Base-by-base conservation (phyloP, 2,113 vertebrate genomes). In the Ctenodactylus gundi region DNA sequence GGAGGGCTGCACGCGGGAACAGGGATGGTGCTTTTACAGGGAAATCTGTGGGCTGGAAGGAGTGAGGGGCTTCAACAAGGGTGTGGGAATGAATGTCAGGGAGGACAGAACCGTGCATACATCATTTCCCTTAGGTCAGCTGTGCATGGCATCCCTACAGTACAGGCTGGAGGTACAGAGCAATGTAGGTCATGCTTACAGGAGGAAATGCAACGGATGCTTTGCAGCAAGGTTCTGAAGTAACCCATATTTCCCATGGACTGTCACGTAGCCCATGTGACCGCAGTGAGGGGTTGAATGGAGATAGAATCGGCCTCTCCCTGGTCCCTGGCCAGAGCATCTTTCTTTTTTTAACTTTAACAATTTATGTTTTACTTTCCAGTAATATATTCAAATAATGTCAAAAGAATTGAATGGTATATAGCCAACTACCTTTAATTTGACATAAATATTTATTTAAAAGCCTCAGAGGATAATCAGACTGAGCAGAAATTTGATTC, bases 381-480 rank as follows among this genome's bases (percentile, higher is more conserved):
- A 98, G 98, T 98, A 98, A 98, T 99, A 99, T 98, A 98, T 97
- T 98, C 97, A 98, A 98, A 98, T 98, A 96, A 76, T 96, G 97
- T 98, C 97, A 94, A 98, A 99, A 97, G 95, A 98, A 98, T 97
- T 98, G 97, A 98, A 98, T 98, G 98, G 96, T 67, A 95, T 97
- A 97, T 95, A 85, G 67, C 77, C 46, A 78, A 96, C 85, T 94
- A 94, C 39, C 68, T 97, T 97, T 94, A 95, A 97, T 98, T 98
- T 98, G 98, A 98, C 98, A 98, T 99, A 99, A 99, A 99, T 98
- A 97, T 97, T 97, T 98, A 98, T 98, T 98, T 98, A 98, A 98
- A 98, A 98, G 98, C 96, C 91, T 97, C 97, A 97, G 94, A 49
- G 27, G 91, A 93, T 98, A 93, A 91, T 97, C 97, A 93, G 97